phyloP scores from a whole-genome alignment of 1,140 invertebrate genomes.

The Euwallacea similis region DNA sequence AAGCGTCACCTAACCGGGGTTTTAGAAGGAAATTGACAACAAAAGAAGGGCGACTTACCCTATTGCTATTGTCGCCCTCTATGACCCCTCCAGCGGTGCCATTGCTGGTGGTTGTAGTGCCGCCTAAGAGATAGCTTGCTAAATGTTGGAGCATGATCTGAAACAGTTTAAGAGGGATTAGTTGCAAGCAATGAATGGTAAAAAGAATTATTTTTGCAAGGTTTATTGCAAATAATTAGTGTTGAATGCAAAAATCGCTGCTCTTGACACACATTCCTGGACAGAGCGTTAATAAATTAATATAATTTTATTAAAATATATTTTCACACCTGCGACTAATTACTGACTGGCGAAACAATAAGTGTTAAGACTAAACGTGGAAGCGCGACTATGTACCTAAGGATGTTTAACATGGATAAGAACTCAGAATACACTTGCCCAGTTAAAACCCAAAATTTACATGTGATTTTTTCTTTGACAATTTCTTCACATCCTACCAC shows the following conservation, averaged over 20 bases:
- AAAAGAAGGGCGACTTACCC: conserved; percentile 20
- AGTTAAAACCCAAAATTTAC: too few species aligned
- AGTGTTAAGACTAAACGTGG: background rate
- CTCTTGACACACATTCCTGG: conserved; percentile 5
- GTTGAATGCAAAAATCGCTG: conserved; percentile 2
- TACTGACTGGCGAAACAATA: background rate
- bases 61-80: conserved; percentile 32
- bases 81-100: conserved; percentile 49
- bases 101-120: conserved; percentile 29
- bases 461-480: too few species aligned
- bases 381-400: background rate
- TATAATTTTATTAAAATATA: conserved; percentile 1
- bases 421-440: too few species aligned
- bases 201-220: background rate
- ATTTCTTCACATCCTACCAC: too few species aligned
- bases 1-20: conserved; percentile 40
- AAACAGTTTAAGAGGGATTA: conserved; percentile 28
- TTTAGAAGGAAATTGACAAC: background rate
- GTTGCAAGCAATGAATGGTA: too few species aligned
- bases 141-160: conserved; percentile 60
- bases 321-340: background rate
- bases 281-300: background rate
- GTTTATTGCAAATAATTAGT: conserved; percentile 5
- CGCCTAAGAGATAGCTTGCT: conserved; percentile 59
- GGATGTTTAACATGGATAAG: too few species aligned